Base-by-base conservation (phyloP, 2,113 vertebrate species). In the Pygoscelis adeliae region DNA sequence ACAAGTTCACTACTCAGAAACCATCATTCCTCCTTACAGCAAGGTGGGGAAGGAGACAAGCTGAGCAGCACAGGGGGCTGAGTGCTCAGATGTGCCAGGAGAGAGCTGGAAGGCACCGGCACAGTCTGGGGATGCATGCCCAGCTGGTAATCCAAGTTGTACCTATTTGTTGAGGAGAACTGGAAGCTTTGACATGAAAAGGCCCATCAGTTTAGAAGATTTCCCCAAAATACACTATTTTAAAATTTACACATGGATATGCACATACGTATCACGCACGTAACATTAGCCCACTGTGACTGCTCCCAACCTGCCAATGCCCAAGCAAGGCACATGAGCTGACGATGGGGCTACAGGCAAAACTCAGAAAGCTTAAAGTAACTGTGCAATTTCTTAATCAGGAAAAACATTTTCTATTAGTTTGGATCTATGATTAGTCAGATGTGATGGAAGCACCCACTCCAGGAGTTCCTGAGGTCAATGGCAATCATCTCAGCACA, bases 251-350 rank as follows among this genome's bases (percentile, higher is more conserved):
- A 72, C 5, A 34, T 13, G 32, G 4, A n/a, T 2, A 7, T 25
- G 8, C n/a, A 83, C 0, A 0, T 13, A 14, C 18, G 13, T 32
- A 46, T 34, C 38, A 30, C 27, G 22, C 7, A 22, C 2, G 9
- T 47, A 85, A 72, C 19, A 42, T 18, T 15, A 63, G 40, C 11
- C 10, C 40, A 25, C 10, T 18, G 6, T 21, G 30, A 47, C 4
- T 9, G 36, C 40, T 79, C 61, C 72, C 53, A 53, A 23, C 42
- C 36, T 69, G 49, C 22, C 50, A 71, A 13, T 5, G 49, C 23
- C 69, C 23, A 61, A 76, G 50, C 34, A 58, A 66, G 34, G 34
- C 11, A 52, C 11, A 3, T 0, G 2, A 77, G 19, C 40, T 44
- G 52, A 92, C 8, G 25, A 80, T 8, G 23, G 26, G 44, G 47